Evolutionary conservation across 2,113 vertebrate genomes (phyloP), one percentile per base, ranked within the genome.

Genomic region (Illadopsis cleaveri): DNA sequence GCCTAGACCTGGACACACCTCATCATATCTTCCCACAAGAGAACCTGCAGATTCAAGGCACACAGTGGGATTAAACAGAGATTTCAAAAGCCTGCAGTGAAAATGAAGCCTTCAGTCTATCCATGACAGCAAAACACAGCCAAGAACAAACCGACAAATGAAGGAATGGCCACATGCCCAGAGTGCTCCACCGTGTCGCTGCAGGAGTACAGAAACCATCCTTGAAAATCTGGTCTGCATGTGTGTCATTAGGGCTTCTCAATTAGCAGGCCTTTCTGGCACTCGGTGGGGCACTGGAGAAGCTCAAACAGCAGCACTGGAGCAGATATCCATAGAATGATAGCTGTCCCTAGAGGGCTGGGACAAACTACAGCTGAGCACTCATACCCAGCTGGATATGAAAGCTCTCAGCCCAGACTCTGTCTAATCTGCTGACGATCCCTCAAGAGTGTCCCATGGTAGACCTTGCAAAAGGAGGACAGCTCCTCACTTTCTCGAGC

Each of bases 121-220:
- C 40, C 69, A 22, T 10, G 15, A 81, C 68, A 91, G 93, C 77
- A 91, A 79, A 96, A 90, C 61, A 72, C 56, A 93, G 93, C 95
- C 93, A 96, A 93, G 91, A 96, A 79, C 82, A 93, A 91, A 85
- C 48, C 0, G 0, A 85, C 42, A 93, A 86, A 94, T 77, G 86
- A 91, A 92, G 84, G 82, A 90, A 97, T 96, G 92, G 95, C 95
- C 79, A 37, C 75, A 10, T 77, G 94, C 95, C 93, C 95, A 95
- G 92, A 95, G 71, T 5, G 37, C 94, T 96, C 64, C 64, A 80
- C 82, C 2, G 12, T 45, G 82, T 28, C 89, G 10, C 86, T 76
- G 48, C 77, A 93, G 82, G 53, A 94, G 82, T 38, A 94, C 40
- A 75, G 94, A 96, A 90, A 93, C 78, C 3, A 17, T 53, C 86